A percentile compares a stretch with the other conserved stretches of the same genome.
phyloP scores from a whole-genome alignment of 1,140 invertebrate species.

The Hesperophylax magnus region DNA sequence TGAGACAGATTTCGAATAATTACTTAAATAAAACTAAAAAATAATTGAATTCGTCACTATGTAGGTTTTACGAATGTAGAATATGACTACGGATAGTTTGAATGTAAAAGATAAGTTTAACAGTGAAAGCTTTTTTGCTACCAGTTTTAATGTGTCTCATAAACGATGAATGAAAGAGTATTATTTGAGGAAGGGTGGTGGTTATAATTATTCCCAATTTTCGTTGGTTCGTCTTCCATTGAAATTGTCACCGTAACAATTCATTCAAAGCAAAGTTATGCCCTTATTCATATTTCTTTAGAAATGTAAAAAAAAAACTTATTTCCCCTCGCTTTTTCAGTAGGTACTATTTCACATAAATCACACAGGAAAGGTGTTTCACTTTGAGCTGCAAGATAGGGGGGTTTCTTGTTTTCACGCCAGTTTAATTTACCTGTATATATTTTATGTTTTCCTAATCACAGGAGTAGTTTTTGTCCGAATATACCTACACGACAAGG shows the following conservation, averaged over 20 bases:
- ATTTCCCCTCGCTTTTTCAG: constrained; percentile 29
- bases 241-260: constrained; percentile 57
- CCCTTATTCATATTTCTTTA: constrained; percentile 53
- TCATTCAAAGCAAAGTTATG: constrained; percentile 54
- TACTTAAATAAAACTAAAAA: too few species aligned
- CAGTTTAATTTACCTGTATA: background rate
- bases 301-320: constrained; percentile 26
- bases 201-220: background rate
- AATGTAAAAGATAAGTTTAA: too few species aligned
- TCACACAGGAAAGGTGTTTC: constrained; percentile 55
- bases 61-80: too few species aligned
- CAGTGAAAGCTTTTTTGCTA: too few species aligned
- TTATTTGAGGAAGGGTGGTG: too few species aligned
- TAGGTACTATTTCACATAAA: constrained; percentile 51
- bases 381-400: background rate
- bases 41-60: too few species aligned
- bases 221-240: constrained; percentile 50
- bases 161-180: too few species aligned
- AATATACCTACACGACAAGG: background rate
- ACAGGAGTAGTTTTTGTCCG: background rate
- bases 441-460: constrained; percentile 30
- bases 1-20: too few species aligned
- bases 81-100: too few species aligned
- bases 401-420: constrained; percentile 3
- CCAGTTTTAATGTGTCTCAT: too few species aligned